Conservation (phyloP, 2,888 invertebrate species). For the Zygogramma bicolorata region DNA sequence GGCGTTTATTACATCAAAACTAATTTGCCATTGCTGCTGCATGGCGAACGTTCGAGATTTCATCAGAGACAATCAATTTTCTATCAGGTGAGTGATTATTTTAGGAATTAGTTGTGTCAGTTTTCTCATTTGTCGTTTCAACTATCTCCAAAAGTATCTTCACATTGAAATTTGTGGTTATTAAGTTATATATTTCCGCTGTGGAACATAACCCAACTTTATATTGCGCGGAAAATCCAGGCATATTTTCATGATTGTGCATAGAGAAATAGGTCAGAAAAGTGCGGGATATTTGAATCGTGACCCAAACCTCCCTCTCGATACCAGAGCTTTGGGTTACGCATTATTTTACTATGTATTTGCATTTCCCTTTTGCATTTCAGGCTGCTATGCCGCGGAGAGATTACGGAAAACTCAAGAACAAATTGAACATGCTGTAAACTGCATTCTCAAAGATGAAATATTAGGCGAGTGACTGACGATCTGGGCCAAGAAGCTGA, state of each 20-base stretch:
- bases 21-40: no score
- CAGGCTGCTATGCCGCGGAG: not conserved
- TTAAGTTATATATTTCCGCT: not conserved
- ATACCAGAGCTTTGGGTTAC: not conserved
- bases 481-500: not conserved
- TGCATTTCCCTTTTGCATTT: not conserved
- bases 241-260: not conserved
- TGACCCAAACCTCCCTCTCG: not conserved
- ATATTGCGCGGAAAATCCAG: not conserved
- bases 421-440: not conserved
- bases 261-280: no score
- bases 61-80: not conserved
- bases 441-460: not conserved
- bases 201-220: not conserved
- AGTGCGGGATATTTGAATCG: not conserved
- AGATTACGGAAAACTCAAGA: no score
- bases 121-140: no score
- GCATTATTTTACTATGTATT: not conserved
- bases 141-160: no score
- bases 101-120: not conserved
- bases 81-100: not conserved
- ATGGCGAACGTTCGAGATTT: no score
- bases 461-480: not conserved
- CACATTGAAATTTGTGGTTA: no score
- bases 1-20: no score